Percentiles rank a stretch among this genome's conserved stretches.
Conservation (phyloP, 2,888 invertebrate genomes). For the Ormia ochracea region DNA sequence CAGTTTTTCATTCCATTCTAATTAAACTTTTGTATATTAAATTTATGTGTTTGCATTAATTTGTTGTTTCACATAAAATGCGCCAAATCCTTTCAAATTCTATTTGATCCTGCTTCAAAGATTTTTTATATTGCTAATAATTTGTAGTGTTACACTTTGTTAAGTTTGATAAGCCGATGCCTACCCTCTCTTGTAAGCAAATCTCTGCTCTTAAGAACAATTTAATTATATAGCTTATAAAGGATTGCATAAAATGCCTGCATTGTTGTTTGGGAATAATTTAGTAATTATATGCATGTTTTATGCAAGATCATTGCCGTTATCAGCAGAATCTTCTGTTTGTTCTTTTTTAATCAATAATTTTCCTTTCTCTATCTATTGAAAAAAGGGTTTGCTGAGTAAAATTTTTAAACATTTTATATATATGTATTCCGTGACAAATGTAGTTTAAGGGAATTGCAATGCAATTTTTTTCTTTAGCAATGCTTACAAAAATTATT, state of each 20-base stretch:
- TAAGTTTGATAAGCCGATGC: constrained; percentile 6
- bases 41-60: constrained; percentile 44
- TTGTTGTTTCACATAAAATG: constrained; percentile 55
- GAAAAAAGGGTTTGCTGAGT: not conserved
- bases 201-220: not conserved
- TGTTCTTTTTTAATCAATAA: constrained; percentile 2
- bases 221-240: constrained; percentile 1
- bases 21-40: constrained; percentile 45
- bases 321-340: not conserved
- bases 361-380: not conserved
- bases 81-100: constrained; percentile 44
- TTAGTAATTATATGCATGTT: constrained; percentile 50
- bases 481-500: not conserved
- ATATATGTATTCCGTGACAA: constrained; percentile 39
- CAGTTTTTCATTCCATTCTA: no score
- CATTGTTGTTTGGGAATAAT: not conserved
- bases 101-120: not conserved
- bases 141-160: constrained; percentile 49
- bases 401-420: not conserved
- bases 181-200: constrained; percentile 3
- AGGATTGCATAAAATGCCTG: not conserved
- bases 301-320: constrained; percentile 43
- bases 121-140: constrained; percentile 45
- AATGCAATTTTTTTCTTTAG: not conserved
- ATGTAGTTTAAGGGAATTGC: constrained; percentile 32